Conservation (phyloP, 2,888 invertebrate species). For the Lobophora halterata region DNA sequence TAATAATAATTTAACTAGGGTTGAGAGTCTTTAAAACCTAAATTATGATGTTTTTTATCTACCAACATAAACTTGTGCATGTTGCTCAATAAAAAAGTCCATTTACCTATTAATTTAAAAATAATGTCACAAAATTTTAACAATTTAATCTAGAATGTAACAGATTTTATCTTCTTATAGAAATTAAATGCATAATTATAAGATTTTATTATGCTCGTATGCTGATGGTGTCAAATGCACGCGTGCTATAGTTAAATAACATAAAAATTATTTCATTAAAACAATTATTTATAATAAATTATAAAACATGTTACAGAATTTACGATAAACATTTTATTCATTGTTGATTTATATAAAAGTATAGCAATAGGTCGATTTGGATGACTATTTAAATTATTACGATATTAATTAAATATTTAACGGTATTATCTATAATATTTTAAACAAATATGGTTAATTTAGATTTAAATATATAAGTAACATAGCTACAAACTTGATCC, state of each 20-base stretch:
- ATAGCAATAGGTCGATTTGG: neutral
- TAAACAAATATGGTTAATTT: no score
- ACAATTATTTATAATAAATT: conserved; percentile 32
- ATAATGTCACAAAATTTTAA: conserved; percentile 55
- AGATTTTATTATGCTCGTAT: conserved; percentile 67
- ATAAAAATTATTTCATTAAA: conserved; percentile 41
- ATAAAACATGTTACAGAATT: conserved; percentile 35
- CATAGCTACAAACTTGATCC: no score
- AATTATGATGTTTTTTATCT: no score
- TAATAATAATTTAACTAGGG: no score
- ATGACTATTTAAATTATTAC: conserved; percentile 2
- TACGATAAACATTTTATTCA: conserved; percentile 12
- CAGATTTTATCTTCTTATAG: conserved; percentile 68
- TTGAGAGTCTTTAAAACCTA: no score
- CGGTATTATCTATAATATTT: no score
- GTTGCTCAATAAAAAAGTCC: conserved; percentile 57
- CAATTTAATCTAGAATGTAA: conserved; percentile 57
- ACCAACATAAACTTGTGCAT: no score
- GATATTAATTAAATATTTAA: no score
- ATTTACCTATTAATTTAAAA: conserved; percentile 40
- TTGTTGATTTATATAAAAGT: conserved; percentile 17
- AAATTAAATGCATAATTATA: conserved; percentile 44
- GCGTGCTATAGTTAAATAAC: conserved; percentile 57
- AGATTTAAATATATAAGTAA: no score
- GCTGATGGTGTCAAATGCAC: conserved; percentile 74